Evolutionary conservation across 2,888 invertebrate genomes (phyloP).

Genomic region (Drosophila niveifrons): DNA sequence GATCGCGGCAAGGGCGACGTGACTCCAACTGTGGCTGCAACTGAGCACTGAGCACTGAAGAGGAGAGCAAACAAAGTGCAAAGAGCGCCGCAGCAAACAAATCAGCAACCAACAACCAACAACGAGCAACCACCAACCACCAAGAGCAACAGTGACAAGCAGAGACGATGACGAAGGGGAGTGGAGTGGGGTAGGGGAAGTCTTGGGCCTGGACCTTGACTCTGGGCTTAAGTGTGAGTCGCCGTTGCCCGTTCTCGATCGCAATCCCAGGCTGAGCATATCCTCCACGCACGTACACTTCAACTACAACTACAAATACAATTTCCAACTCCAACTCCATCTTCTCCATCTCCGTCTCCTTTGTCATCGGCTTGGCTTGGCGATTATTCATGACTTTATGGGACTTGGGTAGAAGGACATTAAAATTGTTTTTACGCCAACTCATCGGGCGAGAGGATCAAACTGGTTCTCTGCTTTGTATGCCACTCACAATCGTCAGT

Average conservation of each 20-base stretch:
- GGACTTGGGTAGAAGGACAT: constrained; percentile 79
- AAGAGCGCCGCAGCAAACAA: constrained; percentile 57
- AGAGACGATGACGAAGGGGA: constrained; percentile 1
- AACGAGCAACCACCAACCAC: background rate
- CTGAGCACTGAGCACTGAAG: constrained; percentile 7
- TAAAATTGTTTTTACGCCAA: constrained; percentile 80
- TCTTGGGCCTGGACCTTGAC: constrained; percentile 32
- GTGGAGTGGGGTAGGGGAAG: constrained; percentile 22
- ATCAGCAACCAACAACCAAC: constrained; percentile 35
- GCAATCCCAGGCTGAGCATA: constrained; percentile 28
- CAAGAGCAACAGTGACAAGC: background rate
- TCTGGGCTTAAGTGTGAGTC: constrained; percentile 13
- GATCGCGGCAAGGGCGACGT: constrained; percentile 54
- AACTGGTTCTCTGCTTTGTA: constrained; percentile 78
- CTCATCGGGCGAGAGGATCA: constrained; percentile 75
- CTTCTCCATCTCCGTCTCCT: constrained; percentile 11
- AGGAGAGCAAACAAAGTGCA: constrained; percentile 53
- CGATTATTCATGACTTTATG: constrained; percentile 81
- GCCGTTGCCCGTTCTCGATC: background rate
- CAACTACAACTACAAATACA: constrained; percentile 2
- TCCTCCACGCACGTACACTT: constrained; percentile 72
- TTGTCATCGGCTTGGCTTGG: constrained; percentile 30
- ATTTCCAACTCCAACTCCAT: constrained; percentile 3
- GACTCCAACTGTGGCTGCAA: constrained; percentile 23
- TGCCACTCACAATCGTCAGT: constrained; percentile 67